phyloP scores from a whole-genome alignment of 2,113 vertebrate species.

The Sapajus apella region DNA sequence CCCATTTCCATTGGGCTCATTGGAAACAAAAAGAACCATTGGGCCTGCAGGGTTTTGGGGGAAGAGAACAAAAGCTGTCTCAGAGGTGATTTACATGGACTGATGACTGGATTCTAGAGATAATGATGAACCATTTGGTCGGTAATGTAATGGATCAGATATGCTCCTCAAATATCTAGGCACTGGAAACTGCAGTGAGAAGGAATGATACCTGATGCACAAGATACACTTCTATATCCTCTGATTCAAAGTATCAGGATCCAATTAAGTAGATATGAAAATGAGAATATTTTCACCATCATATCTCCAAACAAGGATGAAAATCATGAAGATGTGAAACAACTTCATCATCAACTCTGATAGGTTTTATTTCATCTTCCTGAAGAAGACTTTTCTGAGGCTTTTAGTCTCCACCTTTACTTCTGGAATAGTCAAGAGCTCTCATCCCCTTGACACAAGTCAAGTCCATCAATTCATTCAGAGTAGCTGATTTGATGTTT shows the following conservation, averaged over 20 bases:
- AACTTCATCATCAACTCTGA: constrained; percentile 9
- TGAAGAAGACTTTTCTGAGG: background rate
- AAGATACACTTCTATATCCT: background rate
- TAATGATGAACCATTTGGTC: background rate
- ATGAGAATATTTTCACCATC: background rate
- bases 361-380: background rate
- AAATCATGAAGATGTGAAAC: background rate
- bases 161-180: background rate
- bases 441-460: background rate
- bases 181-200: background rate
- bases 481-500: background rate
- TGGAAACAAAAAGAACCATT: background rate
- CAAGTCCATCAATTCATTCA: background rate
- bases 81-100: background rate
- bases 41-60: background rate
- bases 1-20: background rate
- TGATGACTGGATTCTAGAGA: background rate
- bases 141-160: background rate
- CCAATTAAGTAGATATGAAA: background rate
- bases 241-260: background rate
- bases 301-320: background rate
- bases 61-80: background rate
- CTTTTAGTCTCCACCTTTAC: background rate
- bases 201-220: background rate
- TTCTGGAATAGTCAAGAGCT: background rate